Base-by-base conservation (phyloP, 2,888 invertebrate species). In the Callinectes sapidus region DNA sequence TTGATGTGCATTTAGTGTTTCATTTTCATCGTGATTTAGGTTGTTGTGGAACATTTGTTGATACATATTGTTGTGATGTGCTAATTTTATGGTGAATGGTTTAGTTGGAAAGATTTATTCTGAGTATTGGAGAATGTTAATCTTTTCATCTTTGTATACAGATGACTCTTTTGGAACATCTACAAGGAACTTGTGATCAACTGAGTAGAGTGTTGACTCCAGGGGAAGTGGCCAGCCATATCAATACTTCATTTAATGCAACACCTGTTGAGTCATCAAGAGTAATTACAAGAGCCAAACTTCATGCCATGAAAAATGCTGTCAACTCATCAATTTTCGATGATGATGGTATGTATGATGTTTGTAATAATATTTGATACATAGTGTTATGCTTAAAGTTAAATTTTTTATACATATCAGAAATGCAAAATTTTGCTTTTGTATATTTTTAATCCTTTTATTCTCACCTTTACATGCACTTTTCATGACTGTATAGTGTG, bases 171-270 rank as follows among this genome's bases (percentile, higher is more conserved):
- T 96, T 99, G 95, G 97, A 97, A 92, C 98, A 98, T 13, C 97
- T 98, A 95, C 97, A 98, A 54, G 97, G 97, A 55, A 98, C 98
- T 0, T 97, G 98, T 95, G 97, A 97, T 94, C 98, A 98, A 95
- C 96, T 99, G 1, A 97, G 96, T 55, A 95, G 95, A 93, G 96
- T 96, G 18, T 94, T 96, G 91, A 95, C 95, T 28, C 97, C 97
- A 0, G 96, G 97, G 14, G 98, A 98, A 95, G 96, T 98, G 13
- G 97, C 98, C 2, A 97, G 97, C 95, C 96, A 98, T 32, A 97
- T 98, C 0, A 97, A 97, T 10, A 97, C 97, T n/a, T 97, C 98
- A 96, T 96, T 98, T 94, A 98, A 98, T 95, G 97, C 97, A 13
- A 96, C 97, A 92, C 97, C 97, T 0, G 96, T 97, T 89, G 97